Conservation (phyloP, 2,113 vertebrate genomes). For the Dermatemys mawii region DNA sequence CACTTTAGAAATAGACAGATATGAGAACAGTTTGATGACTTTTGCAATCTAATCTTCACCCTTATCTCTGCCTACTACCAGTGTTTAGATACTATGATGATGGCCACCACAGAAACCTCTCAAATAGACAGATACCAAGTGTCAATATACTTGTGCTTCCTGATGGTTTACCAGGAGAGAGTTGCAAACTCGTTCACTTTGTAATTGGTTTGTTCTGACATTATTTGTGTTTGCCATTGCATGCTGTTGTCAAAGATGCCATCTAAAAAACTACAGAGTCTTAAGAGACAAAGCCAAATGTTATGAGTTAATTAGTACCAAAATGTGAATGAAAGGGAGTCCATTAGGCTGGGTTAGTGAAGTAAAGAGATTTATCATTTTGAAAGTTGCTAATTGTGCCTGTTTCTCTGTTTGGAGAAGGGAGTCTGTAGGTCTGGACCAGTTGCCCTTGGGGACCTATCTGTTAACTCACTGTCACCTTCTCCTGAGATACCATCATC, state of each 20-base stretch:
- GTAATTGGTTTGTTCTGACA: not conserved
- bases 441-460: slow-evolving; percentile 71
- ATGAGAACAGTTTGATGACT: not conserved
- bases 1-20: not conserved
- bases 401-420: slow-evolving; percentile 77
- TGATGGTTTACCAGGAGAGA: not conserved
- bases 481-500: slow-evolving; percentile 76
- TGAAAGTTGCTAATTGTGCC: slow-evolving; percentile 72
- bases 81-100: not conserved
- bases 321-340: slow-evolving; percentile 62
- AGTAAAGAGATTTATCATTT: slow-evolving; percentile 72
- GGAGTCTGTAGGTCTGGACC: slow-evolving; percentile 76
- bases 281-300: slow-evolving; percentile 41
- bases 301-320: slow-evolving; percentile 62
- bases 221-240: slow-evolving; percentile 21
- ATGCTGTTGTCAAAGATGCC: not conserved
- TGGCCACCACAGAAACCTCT: not conserved
- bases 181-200: not conserved
- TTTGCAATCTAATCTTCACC: not conserved
- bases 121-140: not conserved
- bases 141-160: fast-evolving
- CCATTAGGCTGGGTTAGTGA: slow-evolving; percentile 39
- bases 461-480: slow-evolving; percentile 78
- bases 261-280: slow-evolving; percentile 1
- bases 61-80: not conserved